Evolutionary conservation across 2,888 invertebrate species (phyloP), one percentile per base, ranked within the genome.

Genomic region (Abscondita cerata): DNA sequence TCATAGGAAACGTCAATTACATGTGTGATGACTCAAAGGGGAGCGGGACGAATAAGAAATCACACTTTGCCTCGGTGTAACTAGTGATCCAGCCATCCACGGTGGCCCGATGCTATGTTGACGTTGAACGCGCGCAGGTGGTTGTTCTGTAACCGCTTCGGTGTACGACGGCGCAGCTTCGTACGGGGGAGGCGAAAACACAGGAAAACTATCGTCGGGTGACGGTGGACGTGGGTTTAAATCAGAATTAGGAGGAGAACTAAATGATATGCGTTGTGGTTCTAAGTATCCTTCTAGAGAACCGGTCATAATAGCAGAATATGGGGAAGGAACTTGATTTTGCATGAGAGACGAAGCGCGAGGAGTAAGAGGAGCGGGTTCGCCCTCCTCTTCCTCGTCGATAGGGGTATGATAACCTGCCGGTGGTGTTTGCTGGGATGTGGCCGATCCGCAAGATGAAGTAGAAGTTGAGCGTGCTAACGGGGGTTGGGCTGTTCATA

Each of bases 251-350:
- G 91, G 88, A 9, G 92, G 90, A 5, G 92, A 91, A 71, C 89
- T 88, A 79, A 93, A 89, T 0, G 93, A 93, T 70, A 94, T 89
- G 50, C 92, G 85, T 19, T 90, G 89, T 0, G 92, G 92, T 73
- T 95, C 95, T 67, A 95, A 83, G 75, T 93, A 95, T 16, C 90
- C 93, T 69, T 95, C 95, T 25, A 93, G 85, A 1, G 93, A 92
- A 4, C 92, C 89, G 0, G 94, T 92, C 85, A 92, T 89, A 4
- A 92, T 85, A 0, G 93, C 94, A 0, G 94, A 93, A 63, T 91
- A 92, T 0, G 94, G 93, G 0, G 94, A 92, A 0, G 92, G 90
- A 68, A 62, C 81, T 76, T 75, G 83, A 68, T 72, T 79, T 67
- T 85, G 82, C 33, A 85, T 80, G 11, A 84, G 76, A 9, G 85